phyloP scores from a whole-genome alignment of 2,797 vertebrate genomes.

The Danio choprae region DNA sequence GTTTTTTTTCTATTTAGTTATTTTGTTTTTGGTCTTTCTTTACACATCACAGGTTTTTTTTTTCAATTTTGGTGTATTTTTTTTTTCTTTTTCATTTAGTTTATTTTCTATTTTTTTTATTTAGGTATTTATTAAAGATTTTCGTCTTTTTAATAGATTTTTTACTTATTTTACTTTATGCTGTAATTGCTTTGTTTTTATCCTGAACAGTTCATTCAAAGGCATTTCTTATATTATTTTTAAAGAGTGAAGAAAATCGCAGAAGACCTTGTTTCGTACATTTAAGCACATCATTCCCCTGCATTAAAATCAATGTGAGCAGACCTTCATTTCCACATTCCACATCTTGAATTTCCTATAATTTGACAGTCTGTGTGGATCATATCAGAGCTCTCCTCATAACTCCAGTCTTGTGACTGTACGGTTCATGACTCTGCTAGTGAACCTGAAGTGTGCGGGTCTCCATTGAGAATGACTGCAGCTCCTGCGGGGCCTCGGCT shows the following conservation, averaged over 20 bases:
- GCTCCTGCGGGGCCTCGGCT: constrained; percentile 12
- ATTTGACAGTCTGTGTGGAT: not conserved
- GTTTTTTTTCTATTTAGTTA: no score
- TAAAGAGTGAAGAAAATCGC: not conserved
- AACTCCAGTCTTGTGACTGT: constrained; percentile 24
- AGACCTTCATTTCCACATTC: not conserved
- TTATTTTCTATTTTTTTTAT: not conserved
- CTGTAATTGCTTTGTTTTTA: not conserved
- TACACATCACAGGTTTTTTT: no score
- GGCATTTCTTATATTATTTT: not conserved
- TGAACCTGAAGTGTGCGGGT: constrained; percentile 19
- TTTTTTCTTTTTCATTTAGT: no score
- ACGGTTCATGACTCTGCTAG: not conserved
- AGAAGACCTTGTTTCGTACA: not conserved
- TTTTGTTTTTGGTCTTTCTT: no score
- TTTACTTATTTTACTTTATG: not conserved
- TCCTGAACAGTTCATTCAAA: not conserved
- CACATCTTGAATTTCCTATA: not conserved
- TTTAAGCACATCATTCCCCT: not conserved
- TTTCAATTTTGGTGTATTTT: no score
- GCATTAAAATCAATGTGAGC: not conserved
- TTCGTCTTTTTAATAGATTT: not conserved
- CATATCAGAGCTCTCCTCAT: not conserved
- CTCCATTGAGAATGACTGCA: not conserved
- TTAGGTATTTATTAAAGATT: not conserved